Evolutionary conservation across 2,797 vertebrate species (phyloP), one percentile per base, ranked within the genome.

Genomic region (Gambusia yucatana): DNA sequence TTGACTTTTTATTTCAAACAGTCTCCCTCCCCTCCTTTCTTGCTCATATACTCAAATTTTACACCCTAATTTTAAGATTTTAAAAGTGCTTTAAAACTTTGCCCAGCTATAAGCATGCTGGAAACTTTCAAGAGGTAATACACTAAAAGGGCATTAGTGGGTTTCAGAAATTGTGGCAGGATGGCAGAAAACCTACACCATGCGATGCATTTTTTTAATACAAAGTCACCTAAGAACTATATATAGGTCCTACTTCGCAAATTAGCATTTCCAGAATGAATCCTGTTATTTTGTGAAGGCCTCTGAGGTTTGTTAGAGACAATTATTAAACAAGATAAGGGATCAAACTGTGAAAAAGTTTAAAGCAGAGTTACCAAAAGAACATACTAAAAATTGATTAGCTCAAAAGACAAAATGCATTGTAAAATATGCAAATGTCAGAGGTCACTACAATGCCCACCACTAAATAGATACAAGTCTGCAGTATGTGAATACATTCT

Each of bases 1-100:
- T 76, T 85, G 77, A 86, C 73, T 82, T 91, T 92, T 91, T 11
- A 87, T 89, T 89, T 89, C 9, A 8, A 73, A 80, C 69, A 73
- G 36, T 87, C 84, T 79, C 74, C 57, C 50, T 50, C 43, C 52
- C 72, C 72, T 48, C 8, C 13, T 73, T 75, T 86, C 76, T 86
- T 70, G 79, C 81, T 70, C 82, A 84, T 86, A 44, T 82, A 81
- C 48, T 22, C 41, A 75, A 25, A 76, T 81, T 80, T 88, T 57
- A 73, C 87, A 88, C 77, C 70, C 77, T 65, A 67, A 73, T 78
- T 79, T 82, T 33, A 43, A 67, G 33, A 67, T 77, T 70, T 84
- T 81, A 80, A 63, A 84, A 77, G 84, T 48, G 73, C 61, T 82
- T 76, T 74, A 73, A 86, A 77, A 75, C 70, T 83, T 88, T 48